A percentile compares a stretch with the other conserved stretches of the same genome.
These are phyloP conservation scores for Sipunculus nudus DNA, from an alignment of 2,888 invertebrate species.

Conservation along the genomic window DNA sequence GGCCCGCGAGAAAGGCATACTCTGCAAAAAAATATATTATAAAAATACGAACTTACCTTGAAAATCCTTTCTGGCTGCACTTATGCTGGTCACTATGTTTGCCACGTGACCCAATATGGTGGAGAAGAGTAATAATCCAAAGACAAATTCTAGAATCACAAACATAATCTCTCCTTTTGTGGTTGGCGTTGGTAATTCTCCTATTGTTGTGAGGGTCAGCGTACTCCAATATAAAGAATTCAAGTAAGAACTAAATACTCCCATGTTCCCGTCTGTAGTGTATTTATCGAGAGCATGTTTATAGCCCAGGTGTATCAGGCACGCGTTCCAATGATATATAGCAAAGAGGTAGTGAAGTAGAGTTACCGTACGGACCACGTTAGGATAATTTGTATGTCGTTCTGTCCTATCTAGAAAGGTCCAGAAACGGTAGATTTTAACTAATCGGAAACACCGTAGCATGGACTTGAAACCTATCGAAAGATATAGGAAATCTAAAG, in stretches of 20 bases:
- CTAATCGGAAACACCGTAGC: conserved; percentile 91
- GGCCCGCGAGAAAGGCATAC: no score
- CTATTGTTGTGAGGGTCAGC: conserved; percentile 93
- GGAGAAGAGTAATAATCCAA: conserved; percentile 93
- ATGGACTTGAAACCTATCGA: conserved; percentile 95
- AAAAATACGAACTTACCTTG: conserved; percentile 79
- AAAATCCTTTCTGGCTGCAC: conserved; percentile 96
- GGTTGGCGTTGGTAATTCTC: conserved; percentile 88
- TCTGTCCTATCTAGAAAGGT: conserved; percentile 98
- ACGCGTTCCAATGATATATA: conserved; percentile 99
- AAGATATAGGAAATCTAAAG: conserved; percentile 96
- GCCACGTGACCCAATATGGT: conserved; percentile 97
- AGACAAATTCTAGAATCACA: conserved; percentile 92
- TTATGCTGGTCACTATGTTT: conserved; percentile 97
- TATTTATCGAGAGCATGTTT: conserved; percentile 68
- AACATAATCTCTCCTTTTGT: conserved; percentile 95
- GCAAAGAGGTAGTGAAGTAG: conserved; percentile 88
- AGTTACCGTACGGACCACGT: conserved; percentile 74
- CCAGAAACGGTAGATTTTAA: conserved; percentile 98
- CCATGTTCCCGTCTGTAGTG: conserved; percentile 38
- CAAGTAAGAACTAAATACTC: conserved; percentile 81
- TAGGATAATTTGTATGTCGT: conserved; percentile 98
- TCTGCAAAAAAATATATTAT: neutral
- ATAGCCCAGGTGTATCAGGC: conserved; percentile 86
- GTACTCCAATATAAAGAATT: conserved; percentile 99